A percentile compares a stretch with the other conserved stretches of the same genome.
These are phyloP conservation scores for Panzeria rudis DNA, from an alignment of 2,888 invertebrate species.

Conservation along the genomic window DNA sequence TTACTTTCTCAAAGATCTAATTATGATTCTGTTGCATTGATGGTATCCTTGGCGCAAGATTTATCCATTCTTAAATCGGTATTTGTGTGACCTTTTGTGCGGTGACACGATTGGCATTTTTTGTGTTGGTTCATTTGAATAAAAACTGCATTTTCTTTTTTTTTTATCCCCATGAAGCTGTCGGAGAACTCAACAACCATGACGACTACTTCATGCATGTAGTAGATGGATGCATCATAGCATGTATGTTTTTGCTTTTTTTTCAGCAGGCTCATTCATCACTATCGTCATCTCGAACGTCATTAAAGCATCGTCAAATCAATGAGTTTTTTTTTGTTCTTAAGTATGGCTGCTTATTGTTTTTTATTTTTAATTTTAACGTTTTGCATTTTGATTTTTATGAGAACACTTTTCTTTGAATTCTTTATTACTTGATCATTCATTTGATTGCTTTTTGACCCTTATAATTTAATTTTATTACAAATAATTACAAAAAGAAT, in stretches of 20 bases:
- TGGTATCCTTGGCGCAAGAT: slow-evolving; percentile 40
- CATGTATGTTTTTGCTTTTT: slow-evolving; percentile 9
- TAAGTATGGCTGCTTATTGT: background rate
- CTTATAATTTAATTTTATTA: slow-evolving; percentile 71
- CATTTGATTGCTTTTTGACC: slow-evolving; percentile 61
- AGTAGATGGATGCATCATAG: slow-evolving; percentile 8
- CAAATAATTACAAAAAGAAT: slow-evolving; percentile 59
- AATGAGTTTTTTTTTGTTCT: slow-evolving; percentile 15
- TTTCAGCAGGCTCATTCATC: slow-evolving; percentile 14
- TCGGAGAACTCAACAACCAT: slow-evolving; percentile 43
- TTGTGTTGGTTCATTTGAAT: slow-evolving; percentile 16
- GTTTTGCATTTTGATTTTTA: slow-evolving; percentile 43
- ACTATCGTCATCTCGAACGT: slow-evolving; percentile 13
- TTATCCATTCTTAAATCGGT: slow-evolving; percentile 39
- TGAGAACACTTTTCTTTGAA: slow-evolving; percentile 32
- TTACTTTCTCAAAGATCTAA: background rate
- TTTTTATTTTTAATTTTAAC: slow-evolving; percentile 8
- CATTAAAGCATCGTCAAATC: slow-evolving; percentile 20
- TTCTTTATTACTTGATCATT: slow-evolving; percentile 31
- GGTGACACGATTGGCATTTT: slow-evolving; percentile 55
- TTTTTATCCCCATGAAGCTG: slow-evolving; percentile 28
- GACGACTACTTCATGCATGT: background rate
- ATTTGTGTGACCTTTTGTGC: slow-evolving; percentile 45
- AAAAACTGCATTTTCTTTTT: slow-evolving; percentile 14
- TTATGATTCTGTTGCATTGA: slow-evolving; percentile 12